Conservation (phyloP, 2,888 invertebrate genomes). For the Morinoia aosen region DNA sequence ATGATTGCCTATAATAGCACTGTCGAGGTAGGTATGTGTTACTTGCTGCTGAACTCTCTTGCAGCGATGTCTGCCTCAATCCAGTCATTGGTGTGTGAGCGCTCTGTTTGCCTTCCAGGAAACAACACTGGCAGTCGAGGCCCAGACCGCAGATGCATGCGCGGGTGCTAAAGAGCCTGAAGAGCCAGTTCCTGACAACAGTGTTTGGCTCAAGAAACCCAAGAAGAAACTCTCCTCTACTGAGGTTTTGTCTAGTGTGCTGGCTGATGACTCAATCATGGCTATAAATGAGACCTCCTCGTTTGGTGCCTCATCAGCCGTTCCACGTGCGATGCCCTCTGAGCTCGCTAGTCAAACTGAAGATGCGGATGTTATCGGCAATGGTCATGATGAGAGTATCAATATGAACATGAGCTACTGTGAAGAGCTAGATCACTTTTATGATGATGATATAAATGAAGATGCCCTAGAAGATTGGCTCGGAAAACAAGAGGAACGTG, state of each 20-base stretch:
- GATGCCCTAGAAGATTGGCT: background rate
- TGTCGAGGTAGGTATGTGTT: background rate
- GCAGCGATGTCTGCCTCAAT: background rate
- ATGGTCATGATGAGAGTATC: background rate
- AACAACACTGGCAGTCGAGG: background rate
- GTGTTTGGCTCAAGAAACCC: background rate
- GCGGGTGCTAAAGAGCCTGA: background rate
- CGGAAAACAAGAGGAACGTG: background rate
- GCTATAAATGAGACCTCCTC: background rate
- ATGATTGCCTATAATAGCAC: background rate
- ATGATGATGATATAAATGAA: slow-evolving; percentile 49
- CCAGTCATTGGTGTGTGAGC: background rate
- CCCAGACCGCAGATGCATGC: background rate
- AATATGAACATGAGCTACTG: background rate
- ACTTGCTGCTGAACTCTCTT: background rate
- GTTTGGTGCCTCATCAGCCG: background rate
- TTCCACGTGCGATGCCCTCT: background rate
- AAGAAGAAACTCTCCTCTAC: background rate
- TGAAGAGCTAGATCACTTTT: slow-evolving; percentile 16
- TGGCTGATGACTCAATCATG: background rate
- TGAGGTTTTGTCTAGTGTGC: background rate
- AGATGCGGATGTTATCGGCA: background rate
- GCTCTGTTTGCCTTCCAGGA: background rate
- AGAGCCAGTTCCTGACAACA: background rate
- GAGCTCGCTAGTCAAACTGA: background rate